phyloP scores from a whole-genome alignment of 64 coral and sea anemone genomes.

The Porites lutea region DNA sequence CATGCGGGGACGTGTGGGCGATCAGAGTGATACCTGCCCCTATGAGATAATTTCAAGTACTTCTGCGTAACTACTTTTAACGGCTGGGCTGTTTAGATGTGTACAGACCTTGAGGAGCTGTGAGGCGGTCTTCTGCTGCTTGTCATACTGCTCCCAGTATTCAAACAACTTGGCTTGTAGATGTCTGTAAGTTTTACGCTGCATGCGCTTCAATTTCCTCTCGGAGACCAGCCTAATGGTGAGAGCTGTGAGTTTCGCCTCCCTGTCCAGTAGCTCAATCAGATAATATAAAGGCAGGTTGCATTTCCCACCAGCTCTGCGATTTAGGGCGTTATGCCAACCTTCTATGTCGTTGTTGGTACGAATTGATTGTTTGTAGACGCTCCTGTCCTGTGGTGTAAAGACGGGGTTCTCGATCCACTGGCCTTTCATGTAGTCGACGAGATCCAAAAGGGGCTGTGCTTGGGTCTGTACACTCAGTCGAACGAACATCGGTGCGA shows the following conservation, averaged over 20 bases:
- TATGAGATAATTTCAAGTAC: too few relatives aligned
- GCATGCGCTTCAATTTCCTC: slow-evolving; percentile 40
- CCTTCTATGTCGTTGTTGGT: slow-evolving; percentile 52
- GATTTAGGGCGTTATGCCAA: slow-evolving; percentile 46
- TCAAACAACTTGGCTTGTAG: slow-evolving; percentile 49
- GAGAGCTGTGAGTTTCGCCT: slow-evolving; percentile 23
- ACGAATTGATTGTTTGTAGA: slow-evolving; percentile 16
- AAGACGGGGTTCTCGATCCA: slow-evolving; percentile 3
- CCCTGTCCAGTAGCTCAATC: slow-evolving; percentile 39
- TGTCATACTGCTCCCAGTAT: slow-evolving; percentile 53
- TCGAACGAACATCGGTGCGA: slow-evolving; percentile 36
- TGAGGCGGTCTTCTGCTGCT: neutral
- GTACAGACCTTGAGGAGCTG: slow-evolving; percentile 34
- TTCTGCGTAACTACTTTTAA: too few relatives aligned
- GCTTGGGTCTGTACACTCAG: slow-evolving; percentile 24
- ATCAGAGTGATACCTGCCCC: too few relatives aligned
- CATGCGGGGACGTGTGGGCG: too few relatives aligned
- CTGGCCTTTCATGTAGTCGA: neutral
- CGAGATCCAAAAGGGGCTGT: slow-evolving; percentile 2
- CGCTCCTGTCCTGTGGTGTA: neutral
- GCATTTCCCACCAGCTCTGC: slow-evolving; percentile 31
- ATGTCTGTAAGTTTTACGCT: slow-evolving; percentile 37
- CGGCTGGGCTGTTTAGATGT: neutral
- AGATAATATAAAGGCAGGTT: slow-evolving; percentile 36
- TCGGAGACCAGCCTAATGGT: slow-evolving; percentile 21